phyloP scores from a whole-genome alignment of 2,113 vertebrate species.

The Piprites chloris region DNA sequence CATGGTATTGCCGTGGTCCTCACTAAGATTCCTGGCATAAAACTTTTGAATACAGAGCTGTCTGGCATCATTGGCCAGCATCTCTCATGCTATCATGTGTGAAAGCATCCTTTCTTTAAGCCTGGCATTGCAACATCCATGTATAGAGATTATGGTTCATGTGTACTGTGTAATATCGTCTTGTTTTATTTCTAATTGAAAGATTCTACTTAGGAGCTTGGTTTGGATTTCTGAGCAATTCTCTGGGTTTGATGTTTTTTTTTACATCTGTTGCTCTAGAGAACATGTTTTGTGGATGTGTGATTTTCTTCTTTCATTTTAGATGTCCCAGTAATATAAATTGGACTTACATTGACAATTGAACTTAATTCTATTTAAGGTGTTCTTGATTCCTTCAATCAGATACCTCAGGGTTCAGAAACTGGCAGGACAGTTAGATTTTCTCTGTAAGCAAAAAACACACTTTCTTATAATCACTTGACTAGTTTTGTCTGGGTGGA shows the following conservation, averaged over 20 bases:
- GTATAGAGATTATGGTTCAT: background rate
- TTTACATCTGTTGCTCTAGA: background rate
- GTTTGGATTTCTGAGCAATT: background rate
- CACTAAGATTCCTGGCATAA: background rate
- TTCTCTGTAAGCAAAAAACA: background rate
- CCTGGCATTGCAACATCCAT: background rate
- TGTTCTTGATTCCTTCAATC: background rate
- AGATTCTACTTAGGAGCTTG: background rate
- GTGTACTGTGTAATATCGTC: background rate
- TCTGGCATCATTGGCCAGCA: background rate
- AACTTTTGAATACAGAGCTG: background rate
- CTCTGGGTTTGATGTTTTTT: background rate
- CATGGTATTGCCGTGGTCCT: background rate
- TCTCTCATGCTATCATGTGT: background rate
- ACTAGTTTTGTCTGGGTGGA: background rate
- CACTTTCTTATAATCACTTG: background rate
- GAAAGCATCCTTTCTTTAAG: background rate
- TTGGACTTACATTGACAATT: background rate
- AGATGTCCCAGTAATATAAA: background rate
- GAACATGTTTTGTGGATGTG: background rate
- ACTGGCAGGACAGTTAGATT: background rate
- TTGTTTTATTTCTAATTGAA: background rate
- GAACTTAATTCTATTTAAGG: background rate
- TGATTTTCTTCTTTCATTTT: background rate
- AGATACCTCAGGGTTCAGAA: background rate